Evolutionary conservation across 2,797 vertebrate species (phyloP).

Genomic region (Myotis pilosus): DNA sequence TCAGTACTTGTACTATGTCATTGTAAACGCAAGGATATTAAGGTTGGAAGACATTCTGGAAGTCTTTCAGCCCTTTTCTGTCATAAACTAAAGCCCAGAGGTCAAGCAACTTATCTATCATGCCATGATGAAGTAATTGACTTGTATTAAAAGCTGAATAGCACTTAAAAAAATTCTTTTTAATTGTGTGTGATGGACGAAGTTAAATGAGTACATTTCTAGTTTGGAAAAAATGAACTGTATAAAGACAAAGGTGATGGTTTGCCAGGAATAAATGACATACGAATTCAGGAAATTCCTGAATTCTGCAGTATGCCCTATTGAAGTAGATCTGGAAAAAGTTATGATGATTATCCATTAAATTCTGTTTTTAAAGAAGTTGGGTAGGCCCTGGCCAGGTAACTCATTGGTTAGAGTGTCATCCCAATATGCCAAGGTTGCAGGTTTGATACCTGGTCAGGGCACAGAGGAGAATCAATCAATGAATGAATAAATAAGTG

Average conservation of each 20-base stretch:
- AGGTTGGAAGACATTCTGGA: constrained; percentile 22
- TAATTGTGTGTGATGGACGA: constrained; percentile 2
- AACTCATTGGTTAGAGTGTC: background rate
- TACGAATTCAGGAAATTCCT: constrained; percentile 79
- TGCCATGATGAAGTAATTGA: background rate
- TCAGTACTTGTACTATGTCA: background rate
- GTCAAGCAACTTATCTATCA: background rate
- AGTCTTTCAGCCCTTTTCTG: constrained; percentile 14
- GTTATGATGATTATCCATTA: constrained; percentile 69
- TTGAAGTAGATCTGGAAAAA: constrained; percentile 75
- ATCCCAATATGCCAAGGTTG: background rate
- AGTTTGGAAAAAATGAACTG: constrained; percentile 76
- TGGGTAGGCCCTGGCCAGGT: background rate
- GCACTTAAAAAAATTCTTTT: background rate
- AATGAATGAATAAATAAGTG: background rate
- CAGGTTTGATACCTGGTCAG: background rate
- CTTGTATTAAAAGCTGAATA: constrained; percentile 27
- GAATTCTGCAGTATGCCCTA: constrained; percentile 74
- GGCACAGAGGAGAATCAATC: background rate
- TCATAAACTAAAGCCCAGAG: background rate
- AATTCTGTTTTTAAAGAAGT: constrained; percentile 65
- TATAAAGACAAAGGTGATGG: constrained; percentile 74
- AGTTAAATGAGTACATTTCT: constrained; percentile 63
- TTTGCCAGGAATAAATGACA: constrained; percentile 81
- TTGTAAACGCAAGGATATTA: background rate